Base-by-base conservation (phyloP, 2,113 vertebrate species). In the Tenebrosternarchus preto region DNA sequence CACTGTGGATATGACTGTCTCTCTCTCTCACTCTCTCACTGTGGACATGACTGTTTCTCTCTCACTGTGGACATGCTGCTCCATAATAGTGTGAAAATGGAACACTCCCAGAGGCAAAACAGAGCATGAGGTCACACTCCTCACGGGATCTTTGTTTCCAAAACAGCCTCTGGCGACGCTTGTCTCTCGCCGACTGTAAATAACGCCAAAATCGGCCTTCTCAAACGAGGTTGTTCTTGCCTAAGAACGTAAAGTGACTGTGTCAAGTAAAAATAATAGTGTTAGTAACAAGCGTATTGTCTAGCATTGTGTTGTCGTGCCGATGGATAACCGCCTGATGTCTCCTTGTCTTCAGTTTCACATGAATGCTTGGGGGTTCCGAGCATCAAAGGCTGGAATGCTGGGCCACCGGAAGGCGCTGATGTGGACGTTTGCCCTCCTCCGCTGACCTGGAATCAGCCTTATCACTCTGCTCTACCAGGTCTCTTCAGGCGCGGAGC, bases 401-500 rank as follows among this genome's bases (percentile, higher is more conserved):
- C 27, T 50, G n/a, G n/a, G 6, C 39, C 27, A 31, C 29, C 61
- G 61, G 6, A 27, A 43, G 39, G 39, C 11, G 6, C 11, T 5
- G 39, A 43, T 9, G 6, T 43, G 6, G 39, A 9, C 39, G 11
- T 43, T 67, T 31, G 9, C 36, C 36, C 24, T 69, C 50, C 50
- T 60, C 63, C 75, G 46, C 72, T 68, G 63, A 39, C 73, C 56
- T 59, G 31, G 64, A 76, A 60, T 46, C 9, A 33, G 27, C 67
- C 22, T 73, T 80, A 80, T 75, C 57, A 80, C 67, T 67, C 63
- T 36, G 20, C 74, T 69, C 46, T 33, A 70, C 36, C 27, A 22
- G 57, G 77, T 6, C 68, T 82, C 81, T 68, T 78, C 31, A 76
- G 57, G 59, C n/a, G 20, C 17, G 50, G 63, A 77, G 55, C 46